Evolutionary conservation across 1,140 invertebrate genomes (phyloP).

Genomic region (Octopus sinensis): DNA sequence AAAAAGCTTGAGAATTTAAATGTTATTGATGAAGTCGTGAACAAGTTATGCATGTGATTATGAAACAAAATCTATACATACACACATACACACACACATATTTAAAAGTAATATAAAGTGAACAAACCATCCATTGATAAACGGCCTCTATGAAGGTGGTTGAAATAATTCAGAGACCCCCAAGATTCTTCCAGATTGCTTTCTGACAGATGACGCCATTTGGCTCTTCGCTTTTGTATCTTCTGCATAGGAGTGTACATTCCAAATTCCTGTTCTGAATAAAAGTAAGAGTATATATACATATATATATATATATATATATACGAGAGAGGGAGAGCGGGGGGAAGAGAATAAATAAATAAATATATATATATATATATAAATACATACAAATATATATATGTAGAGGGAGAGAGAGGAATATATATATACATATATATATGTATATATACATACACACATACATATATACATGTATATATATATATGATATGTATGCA

Average conservation of each 20-base stretch:
- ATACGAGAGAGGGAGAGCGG: too few species aligned
- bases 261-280: constrained; percentile 18
- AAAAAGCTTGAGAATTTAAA: too few species aligned
- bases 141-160: constrained; percentile 51
- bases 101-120: not conserved
- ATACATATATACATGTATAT: too few species aligned
- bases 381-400: too few species aligned
- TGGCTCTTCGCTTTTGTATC: constrained; percentile 45
- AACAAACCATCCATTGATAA: constrained; percentile 51
- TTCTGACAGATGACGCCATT: constrained; percentile 39
- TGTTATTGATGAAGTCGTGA: not conserved
- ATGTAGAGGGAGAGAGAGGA: too few species aligned
- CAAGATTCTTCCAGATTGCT: constrained; percentile 53
- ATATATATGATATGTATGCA: too few species aligned
- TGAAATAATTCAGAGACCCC: constrained; percentile 55
- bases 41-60: not conserved
- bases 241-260: constrained; percentile 45
- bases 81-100: not conserved
- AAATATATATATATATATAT: too few species aligned
- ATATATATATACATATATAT: too few species aligned
- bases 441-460: too few species aligned
- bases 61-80: not conserved
- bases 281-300: constrained; percentile 8
- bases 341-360: too few species aligned
- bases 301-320: not conserved